Evolutionary conservation across 1,140 invertebrate genomes (phyloP).

Genomic region (Drosophila nikananu): DNA sequence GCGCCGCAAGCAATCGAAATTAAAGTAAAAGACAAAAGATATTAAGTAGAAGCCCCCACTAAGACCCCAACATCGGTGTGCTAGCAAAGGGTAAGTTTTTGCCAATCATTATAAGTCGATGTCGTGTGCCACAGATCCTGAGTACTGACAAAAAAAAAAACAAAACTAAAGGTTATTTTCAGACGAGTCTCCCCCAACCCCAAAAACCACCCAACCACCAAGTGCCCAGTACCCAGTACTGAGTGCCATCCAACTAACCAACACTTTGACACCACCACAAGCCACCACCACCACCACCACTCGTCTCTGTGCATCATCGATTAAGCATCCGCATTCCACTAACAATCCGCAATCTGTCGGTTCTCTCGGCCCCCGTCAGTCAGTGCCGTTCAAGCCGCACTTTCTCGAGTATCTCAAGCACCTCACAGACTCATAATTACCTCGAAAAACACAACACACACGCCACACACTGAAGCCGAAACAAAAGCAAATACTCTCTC

Average conservation of each 20-base stretch:
- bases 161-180: slow-evolving; percentile 73
- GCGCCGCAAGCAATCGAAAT: slow-evolving; percentile 10
- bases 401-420: slow-evolving; percentile 42
- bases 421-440: slow-evolving; percentile 65
- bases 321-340: slow-evolving; percentile 51
- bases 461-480: slow-evolving; percentile 33
- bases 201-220: slow-evolving; percentile 29
- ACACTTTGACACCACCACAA: slow-evolving; percentile 43
- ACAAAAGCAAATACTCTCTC: slow-evolving; percentile 44
- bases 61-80: slow-evolving; percentile 38
- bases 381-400: slow-evolving; percentile 16
- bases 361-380: slow-evolving; percentile 42
- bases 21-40: slow-evolving; percentile 11
- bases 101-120: slow-evolving; percentile 52
- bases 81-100: slow-evolving; percentile 54
- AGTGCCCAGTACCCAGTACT: slow-evolving; percentile 9
- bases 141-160: slow-evolving; percentile 48
- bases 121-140: slow-evolving; percentile 55
- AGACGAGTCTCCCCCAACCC: slow-evolving; percentile 43
- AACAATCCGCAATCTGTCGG: slow-evolving; percentile 51
- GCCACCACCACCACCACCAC: slow-evolving; percentile 1
- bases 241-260: slow-evolving; percentile 27
- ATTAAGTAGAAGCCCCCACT: slow-evolving; percentile 36
- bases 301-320: slow-evolving; percentile 31
- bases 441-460: slow-evolving; percentile 24